These are phyloP conservation scores for Dyspetes luteomarginatus DNA, from an alignment of 2,888 invertebrate species.

Conservation along the genomic window DNA sequence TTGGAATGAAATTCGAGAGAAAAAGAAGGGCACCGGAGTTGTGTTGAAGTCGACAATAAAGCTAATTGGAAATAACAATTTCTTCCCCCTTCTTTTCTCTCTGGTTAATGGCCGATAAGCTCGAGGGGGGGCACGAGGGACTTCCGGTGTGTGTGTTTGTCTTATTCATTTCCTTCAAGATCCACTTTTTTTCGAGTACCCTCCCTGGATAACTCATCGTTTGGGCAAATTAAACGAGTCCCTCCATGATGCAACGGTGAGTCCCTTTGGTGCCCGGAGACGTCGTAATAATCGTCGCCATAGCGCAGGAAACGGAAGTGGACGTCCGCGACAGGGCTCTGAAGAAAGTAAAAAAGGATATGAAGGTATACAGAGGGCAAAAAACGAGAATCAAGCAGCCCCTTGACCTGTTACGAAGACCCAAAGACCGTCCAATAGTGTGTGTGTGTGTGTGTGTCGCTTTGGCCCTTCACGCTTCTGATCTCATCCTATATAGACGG, in stretches of 20 bases:
- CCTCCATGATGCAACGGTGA: neutral
- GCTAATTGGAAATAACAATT: slow-evolving; percentile 38
- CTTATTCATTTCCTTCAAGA: neutral
- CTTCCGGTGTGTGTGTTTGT: slow-evolving; percentile 13
- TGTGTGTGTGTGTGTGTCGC: neutral
- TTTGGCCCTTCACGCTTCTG: slow-evolving; percentile 35
- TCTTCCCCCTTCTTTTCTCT: neutral
- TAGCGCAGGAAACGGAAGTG: slow-evolving; percentile 58
- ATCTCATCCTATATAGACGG: slow-evolving; percentile 9
- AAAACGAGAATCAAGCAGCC: neutral
- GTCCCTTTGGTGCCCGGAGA: neutral
- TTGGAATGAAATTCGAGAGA: neutral
- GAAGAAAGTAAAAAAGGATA: neutral
- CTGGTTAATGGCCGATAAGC: slow-evolving; percentile 6
- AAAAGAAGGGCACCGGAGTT: too few relatives aligned
- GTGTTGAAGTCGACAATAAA: slow-evolving; percentile 1
- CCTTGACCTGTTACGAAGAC: slow-evolving; percentile 38
- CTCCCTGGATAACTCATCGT: slow-evolving; percentile 10
- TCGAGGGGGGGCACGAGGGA: slow-evolving; percentile 14
- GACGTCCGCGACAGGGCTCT: slow-evolving; percentile 31
- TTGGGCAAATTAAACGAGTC: slow-evolving; percentile 30
- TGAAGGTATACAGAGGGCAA: slow-evolving; percentile 1
- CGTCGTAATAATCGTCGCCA: slow-evolving; percentile 29
- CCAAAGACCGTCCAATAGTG: slow-evolving; percentile 3
- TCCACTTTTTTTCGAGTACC: too few relatives aligned